phyloP scores from a whole-genome alignment of 2,113 vertebrate species.

The Grantiella picta region DNA sequence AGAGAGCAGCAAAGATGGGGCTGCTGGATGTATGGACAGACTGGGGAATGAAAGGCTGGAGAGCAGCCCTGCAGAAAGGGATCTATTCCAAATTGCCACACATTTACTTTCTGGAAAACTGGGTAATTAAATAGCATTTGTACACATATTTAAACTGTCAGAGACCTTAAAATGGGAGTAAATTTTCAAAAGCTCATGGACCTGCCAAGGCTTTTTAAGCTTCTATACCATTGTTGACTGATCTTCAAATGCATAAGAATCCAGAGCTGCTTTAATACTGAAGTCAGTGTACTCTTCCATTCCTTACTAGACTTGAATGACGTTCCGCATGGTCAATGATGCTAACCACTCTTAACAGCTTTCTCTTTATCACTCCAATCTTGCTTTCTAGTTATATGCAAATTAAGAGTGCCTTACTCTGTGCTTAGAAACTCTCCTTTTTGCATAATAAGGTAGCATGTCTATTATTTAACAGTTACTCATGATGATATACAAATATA shows the following conservation, averaged over 20 bases:
- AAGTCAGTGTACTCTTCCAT: background rate
- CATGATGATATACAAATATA: background rate
- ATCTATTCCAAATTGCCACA: background rate
- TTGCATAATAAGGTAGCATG: background rate
- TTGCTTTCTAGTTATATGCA: background rate
- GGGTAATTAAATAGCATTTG: background rate
- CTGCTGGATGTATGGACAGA: no score
- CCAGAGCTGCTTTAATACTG: background rate
- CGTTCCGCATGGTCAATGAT: background rate
- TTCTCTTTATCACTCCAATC: background rate
- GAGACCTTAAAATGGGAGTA: background rate
- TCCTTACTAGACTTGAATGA: background rate
- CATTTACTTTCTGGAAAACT: background rate
- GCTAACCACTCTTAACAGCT: background rate
- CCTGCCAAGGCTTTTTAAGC: background rate
- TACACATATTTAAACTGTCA: background rate
- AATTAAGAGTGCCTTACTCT: background rate
- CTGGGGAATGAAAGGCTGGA: background rate
- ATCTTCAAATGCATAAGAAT: background rate
- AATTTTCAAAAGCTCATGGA: background rate
- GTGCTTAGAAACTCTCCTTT: background rate
- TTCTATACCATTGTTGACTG: background rate
- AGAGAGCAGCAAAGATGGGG: background rate
- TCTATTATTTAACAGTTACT: background rate
- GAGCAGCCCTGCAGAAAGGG: background rate